These are phyloP conservation scores for Agraylea sexmaculata DNA, from an alignment of 1,140 invertebrate species.

Conservation along the genomic window DNA sequence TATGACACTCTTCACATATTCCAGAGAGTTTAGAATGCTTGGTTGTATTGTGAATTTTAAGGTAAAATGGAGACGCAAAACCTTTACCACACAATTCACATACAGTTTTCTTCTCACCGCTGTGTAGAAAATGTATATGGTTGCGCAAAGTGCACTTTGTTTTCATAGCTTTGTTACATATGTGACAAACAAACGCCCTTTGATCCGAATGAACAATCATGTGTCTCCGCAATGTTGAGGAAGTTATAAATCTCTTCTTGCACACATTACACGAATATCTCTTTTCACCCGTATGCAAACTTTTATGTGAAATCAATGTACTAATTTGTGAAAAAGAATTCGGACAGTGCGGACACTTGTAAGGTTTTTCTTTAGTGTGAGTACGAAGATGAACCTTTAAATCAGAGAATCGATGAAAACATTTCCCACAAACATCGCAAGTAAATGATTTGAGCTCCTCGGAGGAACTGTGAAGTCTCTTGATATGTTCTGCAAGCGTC, in stretches of 20 bases:
- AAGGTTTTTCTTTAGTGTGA: constrained; percentile 16
- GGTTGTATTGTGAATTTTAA: constrained; percentile 32
- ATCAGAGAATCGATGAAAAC: constrained; percentile 9
- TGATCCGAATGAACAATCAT: constrained; percentile 31
- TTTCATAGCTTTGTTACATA: constrained; percentile 31
- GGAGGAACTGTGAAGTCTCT: constrained; percentile 1
- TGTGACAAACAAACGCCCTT: constrained; percentile 26
- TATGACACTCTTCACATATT: constrained; percentile 30
- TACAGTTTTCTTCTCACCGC: constrained; percentile 23
- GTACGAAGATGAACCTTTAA: constrained; percentile 10
- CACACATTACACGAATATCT: constrained; percentile 58
- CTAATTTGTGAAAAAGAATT: constrained; percentile 21
- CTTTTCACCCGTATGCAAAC: constrained; percentile 70
- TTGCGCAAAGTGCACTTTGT: constrained; percentile 26
- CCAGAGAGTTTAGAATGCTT: constrained; percentile 36
- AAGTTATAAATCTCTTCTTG: constrained; percentile 42
- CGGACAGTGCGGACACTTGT: constrained; percentile 13
- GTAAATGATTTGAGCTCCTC: constrained; percentile 19
- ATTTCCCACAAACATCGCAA: constrained; percentile 16
- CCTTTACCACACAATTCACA: constrained; percentile 41
- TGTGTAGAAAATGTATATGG: constrained; percentile 23
- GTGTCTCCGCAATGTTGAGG: constrained; percentile 9
- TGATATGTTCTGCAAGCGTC: constrained; percentile 9
- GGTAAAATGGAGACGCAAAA: constrained; percentile 45
- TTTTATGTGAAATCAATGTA: constrained; percentile 6